Evolutionary conservation across 2,888 invertebrate species (phyloP).

Genomic region (Listrodromus nycthemerus): DNA sequence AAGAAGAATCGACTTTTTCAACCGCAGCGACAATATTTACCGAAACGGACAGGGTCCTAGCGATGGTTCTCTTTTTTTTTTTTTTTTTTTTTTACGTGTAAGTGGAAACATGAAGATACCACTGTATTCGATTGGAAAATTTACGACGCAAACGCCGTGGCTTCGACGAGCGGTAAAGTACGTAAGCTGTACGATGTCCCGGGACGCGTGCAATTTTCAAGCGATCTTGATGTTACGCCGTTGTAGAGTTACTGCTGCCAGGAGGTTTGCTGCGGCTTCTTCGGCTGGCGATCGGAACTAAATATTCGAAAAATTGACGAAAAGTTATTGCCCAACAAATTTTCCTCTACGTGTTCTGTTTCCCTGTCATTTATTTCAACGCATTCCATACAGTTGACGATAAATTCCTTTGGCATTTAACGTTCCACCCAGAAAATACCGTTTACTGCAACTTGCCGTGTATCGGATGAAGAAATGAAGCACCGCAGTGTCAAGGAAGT

Average conservation of each 20-base stretch:
- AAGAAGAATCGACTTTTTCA: slow-evolving; percentile 29
- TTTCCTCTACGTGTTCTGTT: background rate
- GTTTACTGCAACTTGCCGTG: background rate
- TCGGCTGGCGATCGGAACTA: background rate
- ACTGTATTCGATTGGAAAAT: slow-evolving; percentile 46
- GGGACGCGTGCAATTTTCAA: slow-evolving; percentile 38
- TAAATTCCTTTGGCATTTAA: background rate
- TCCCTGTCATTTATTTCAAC: background rate
- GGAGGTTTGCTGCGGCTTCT: slow-evolving; percentile 32
- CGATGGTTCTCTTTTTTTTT: background rate
- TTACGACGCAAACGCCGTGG: slow-evolving; percentile 35
- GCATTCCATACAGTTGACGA: background rate
- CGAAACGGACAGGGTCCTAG: background rate
- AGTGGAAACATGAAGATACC: background rate
- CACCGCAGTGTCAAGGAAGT: background rate
- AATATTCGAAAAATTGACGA: background rate
- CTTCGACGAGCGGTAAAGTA: background rate
- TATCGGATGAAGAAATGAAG: background rate
- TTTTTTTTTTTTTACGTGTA: background rate
- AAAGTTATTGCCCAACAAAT: background rate
- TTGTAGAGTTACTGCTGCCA: slow-evolving; percentile 8
- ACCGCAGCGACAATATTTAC: slow-evolving; percentile 8
- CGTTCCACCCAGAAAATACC: background rate
- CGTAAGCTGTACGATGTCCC: slow-evolving; percentile 24
- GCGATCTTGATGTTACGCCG: slow-evolving; percentile 3